Evolutionary conservation across 1,140 invertebrate genomes (phyloP), one percentile per base, ranked within the genome.

Genomic region (Sycophaga agraensis): DNA sequence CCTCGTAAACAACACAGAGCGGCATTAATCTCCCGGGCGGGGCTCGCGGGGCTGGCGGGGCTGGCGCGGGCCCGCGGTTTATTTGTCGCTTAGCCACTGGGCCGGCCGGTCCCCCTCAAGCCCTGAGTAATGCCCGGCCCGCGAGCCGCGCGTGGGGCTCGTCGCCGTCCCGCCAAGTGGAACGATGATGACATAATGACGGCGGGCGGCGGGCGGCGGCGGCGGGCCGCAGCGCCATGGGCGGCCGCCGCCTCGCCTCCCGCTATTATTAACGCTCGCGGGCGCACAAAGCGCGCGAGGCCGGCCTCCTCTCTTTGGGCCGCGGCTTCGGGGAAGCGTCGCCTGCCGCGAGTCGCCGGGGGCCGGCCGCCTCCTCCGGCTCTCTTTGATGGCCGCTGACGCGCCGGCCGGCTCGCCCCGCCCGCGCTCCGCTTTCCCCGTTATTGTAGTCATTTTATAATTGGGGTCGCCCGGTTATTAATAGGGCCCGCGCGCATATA

Each of bases 141-240:
- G 66, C 71, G 71, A n/a, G n/a, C 70, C 66, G 64, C 53, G 5
- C 37, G 37, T 67, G 65, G 56, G 63, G 58, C 65, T 68, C 68
- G 70, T 80, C n/a, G n/a, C n/a, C 76, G 76, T 76, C 77, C 62
- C 58, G 66, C 63, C 59, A 65, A 39, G 70, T 73, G 75, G 75
- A 78, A 77, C 76, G 74, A 79, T 79, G 77, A 79, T 78, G 79
- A 80, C 77, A 80, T 80, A 80, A 80, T 79, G 79, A 77, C 78
- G 70, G 75, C 77, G 71, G 46, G n/a, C 45, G 76, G 78, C 78
- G 78, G 79, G 78, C 78, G 79, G 79, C 79, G 78, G 70, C 75
- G 75, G 75, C 80, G 78, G 80, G 79, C 77, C 78, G 78, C 75
- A 73, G 74, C 75, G 74, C 72, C 78, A 78, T 78, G 77, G 79